A percentile compares a stretch with the other conserved stretches of the same genome.
These are phyloP conservation scores for Drosophila prostipennis DNA, from an alignment of 2,888 invertebrate species.

Conservation along the genomic window DNA sequence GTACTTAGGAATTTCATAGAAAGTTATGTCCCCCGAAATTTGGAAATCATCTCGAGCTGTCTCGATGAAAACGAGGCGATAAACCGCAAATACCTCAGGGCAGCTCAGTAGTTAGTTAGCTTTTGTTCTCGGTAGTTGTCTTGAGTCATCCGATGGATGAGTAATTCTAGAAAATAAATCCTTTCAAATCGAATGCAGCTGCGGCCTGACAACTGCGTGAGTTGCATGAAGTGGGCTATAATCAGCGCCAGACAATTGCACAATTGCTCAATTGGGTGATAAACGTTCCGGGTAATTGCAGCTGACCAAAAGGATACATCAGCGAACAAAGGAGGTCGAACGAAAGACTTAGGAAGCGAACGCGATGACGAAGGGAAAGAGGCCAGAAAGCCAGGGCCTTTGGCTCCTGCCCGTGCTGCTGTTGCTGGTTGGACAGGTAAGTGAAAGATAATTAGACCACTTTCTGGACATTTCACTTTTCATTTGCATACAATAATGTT, in stretches of 20 bases:
- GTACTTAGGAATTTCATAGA: conserved; percentile 63
- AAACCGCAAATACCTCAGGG: conserved; percentile 31
- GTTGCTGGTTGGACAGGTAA: conserved; percentile 71
- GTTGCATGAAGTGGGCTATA: conserved; percentile 65
- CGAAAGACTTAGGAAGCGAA: conserved; percentile 75
- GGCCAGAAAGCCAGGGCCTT: conserved; percentile 33
- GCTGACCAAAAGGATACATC: conserved; percentile 56
- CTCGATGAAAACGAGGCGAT: conserved; percentile 43
- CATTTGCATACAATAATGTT: conserved; percentile 76
- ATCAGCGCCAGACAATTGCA: conserved; percentile 47
- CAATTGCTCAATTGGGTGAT: conserved; percentile 52
- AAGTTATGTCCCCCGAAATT: conserved; percentile 60
- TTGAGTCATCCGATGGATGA: conserved; percentile 61
- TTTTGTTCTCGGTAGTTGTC: conserved; percentile 45
- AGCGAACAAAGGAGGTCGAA: conserved; percentile 24
- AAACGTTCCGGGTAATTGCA: conserved; percentile 57
- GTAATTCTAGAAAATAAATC: conserved; percentile 34
- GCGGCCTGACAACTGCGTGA: conserved; percentile 57
- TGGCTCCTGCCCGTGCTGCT: conserved; percentile 67
- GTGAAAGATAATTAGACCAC: conserved; percentile 51
- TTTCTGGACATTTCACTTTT: conserved; percentile 72
- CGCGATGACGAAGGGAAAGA: conserved; percentile 59
- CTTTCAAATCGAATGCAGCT: conserved; percentile 23
- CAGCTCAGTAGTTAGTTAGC: conserved; percentile 2
- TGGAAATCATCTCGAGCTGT: conserved; percentile 33